A percentile compares a stretch with the other conserved stretches of the same genome.
phyloP scores from a whole-genome alignment of 53 echinoderm and acorn worm species.

The Apostichopus leukothele region DNA sequence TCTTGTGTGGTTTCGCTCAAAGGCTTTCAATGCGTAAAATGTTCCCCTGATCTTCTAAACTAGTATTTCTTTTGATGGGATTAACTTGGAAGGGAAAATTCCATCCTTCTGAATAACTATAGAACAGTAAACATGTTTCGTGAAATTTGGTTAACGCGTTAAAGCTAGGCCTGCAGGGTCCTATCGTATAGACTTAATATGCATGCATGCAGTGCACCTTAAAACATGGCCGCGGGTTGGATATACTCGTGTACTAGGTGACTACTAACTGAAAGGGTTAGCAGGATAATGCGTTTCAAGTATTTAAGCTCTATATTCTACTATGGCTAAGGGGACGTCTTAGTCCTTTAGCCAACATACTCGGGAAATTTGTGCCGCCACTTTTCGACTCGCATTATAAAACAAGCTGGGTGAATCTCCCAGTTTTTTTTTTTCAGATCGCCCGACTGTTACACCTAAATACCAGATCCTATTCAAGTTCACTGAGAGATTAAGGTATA shows the following conservation, averaged over 20 bases:
- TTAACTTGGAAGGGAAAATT: no score
- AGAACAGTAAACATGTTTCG: no score
- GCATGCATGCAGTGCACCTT: not conserved
- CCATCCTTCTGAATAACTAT: no score
- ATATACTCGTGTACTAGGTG: not conserved
- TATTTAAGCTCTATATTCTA: not conserved
- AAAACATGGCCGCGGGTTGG: not conserved
- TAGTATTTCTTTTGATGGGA: no score
- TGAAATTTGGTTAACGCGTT: not conserved
- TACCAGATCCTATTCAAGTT: constrained; percentile 38
- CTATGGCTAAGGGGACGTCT: not conserved
- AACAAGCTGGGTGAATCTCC: constrained; percentile 6
- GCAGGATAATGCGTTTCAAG: not conserved
- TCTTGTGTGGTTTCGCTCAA: no score
- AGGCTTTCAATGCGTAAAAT: no score
- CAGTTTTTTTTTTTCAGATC: not conserved
- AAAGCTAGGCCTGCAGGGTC: not conserved
- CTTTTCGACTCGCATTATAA: not conserved
- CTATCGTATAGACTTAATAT: not conserved
- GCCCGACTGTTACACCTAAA: not conserved
- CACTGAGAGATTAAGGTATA: constrained; percentile 11
- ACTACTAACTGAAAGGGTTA: not conserved
- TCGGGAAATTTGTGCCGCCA: not conserved
- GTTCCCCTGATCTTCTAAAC: no score
- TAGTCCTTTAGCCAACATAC: constrained; percentile 24